Evolutionary conservation across 2,113 vertebrate species (phyloP), one percentile per base, ranked within the genome.

Genomic region (Indicator indicator): DNA sequence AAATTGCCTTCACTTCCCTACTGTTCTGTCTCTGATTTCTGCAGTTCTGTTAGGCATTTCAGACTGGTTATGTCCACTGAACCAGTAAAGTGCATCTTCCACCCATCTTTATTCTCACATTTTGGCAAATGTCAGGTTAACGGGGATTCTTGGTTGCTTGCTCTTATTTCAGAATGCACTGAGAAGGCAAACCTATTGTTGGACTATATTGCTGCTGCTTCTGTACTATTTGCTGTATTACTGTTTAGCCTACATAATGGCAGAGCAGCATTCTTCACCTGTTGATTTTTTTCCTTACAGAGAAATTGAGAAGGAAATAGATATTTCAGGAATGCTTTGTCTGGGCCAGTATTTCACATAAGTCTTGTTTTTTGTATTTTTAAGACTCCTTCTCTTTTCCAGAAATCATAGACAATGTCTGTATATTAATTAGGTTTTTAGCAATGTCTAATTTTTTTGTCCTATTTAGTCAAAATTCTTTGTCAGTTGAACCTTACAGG

Each of bases 191-290:
- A 30, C 17, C 5, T 68, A 2, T 54, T 72, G 21, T n/a, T 44
- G 32, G 32, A 20, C 12, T 4, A 1, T 63, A 6, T 36, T 40
- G 13, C 40, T 48, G 19, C 33, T 72, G 23, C 9, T 65, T 56
- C 56, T 3, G 0, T 32, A 67, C 2, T 67, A 64, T 60, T 87
- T 78, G 4, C 16, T 77, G 16, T 14, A 24, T 50, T 55, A 19
- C 26, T 67, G 23, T 9, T 81, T 30, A 58, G n/a, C 19, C 36
- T 44, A 1, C 0, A 0, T 36, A 46, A 12, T 1, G 1, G 9
- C 28, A 69, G 38, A 86, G 26, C 30, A 81, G 11, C 23, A 16
- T 70, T n/a, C 10, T 55, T 90, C 14, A 11, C 30, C 13, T 70
- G 17, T 12, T 67, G 10, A 23, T 90, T 83, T 83, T 73, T 9